These are phyloP conservation scores for Mustela lutreola DNA, from an alignment of 2,113 vertebrate species.

Conservation along the genomic window DNA sequence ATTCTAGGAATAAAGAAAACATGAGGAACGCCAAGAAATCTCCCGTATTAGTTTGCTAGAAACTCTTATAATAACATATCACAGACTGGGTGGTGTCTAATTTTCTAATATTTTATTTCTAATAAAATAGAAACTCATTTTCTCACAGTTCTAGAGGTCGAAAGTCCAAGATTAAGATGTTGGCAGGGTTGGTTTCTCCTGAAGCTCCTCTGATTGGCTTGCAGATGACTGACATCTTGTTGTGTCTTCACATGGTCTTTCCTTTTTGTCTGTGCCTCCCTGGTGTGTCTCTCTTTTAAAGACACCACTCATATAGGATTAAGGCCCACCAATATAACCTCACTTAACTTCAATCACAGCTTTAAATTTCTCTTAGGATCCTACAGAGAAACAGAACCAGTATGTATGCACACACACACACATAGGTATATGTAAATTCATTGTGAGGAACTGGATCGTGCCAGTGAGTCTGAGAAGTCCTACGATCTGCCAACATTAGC, in stretches of 20 bases:
- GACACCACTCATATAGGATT: too few species aligned
- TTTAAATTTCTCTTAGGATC: not conserved
- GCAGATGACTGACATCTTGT: not conserved
- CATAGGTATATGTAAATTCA: not conserved
- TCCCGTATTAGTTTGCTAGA: not conserved
- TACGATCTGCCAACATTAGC: not conserved
- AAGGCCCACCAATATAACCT: not conserved
- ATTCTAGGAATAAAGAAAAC: not conserved
- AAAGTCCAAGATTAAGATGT: not conserved
- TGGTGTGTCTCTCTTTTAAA: not conserved
- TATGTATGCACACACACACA: not conserved
- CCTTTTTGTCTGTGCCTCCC: not conserved
- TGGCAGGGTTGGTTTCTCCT: not conserved
- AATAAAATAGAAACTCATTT: not conserved
- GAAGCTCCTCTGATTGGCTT: not conserved
- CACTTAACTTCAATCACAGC: not conserved
- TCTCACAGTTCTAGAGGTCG: not conserved
- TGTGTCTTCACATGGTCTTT: not conserved
- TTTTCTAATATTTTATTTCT: too few species aligned
- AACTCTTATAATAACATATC: not conserved
- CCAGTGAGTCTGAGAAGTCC: not conserved
- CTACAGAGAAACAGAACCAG: not conserved
- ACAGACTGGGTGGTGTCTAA: not conserved
- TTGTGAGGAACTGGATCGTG: not conserved
- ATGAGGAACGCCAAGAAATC: not conserved